A percentile compares a stretch with the other conserved stretches of the same genome.
Evolutionary conservation across 2,888 invertebrate genomes (phyloP).

Genomic region (Microchrysa polita): DNA sequence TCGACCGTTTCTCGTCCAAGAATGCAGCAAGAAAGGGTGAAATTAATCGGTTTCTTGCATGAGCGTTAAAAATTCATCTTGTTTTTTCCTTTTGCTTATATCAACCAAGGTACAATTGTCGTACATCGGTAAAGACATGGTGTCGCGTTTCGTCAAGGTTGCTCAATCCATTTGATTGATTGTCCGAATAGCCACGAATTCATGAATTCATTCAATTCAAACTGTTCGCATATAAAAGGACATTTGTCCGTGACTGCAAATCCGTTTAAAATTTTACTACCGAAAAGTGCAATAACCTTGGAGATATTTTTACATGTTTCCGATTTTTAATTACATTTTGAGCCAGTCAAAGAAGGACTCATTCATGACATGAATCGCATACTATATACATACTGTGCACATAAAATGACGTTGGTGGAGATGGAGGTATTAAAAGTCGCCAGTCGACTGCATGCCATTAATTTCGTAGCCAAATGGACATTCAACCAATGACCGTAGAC

Average conservation of each 20-base stretch:
- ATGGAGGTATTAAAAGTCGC: conserved; percentile 23
- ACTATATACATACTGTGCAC: too few relatives aligned
- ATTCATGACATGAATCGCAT: too few relatives aligned
- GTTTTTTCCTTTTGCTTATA: conserved; percentile 15
- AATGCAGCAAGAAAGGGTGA: conserved; percentile 38
- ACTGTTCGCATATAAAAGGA: conserved; percentile 14
- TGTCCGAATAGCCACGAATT: not conserved
- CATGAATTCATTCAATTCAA: not conserved
- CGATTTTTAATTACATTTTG: conserved; percentile 34
- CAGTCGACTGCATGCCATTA: conserved; percentile 24
- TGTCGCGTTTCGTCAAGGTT: conserved; percentile 20
- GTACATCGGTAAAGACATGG: not conserved
- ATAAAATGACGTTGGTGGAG: not conserved
- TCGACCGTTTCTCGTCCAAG: not conserved
- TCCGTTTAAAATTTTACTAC: conserved; percentile 3
- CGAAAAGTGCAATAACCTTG: conserved; percentile 25
- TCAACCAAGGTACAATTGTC: too few relatives aligned
- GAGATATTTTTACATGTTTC: conserved; percentile 22
- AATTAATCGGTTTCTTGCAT: conserved; percentile 42
- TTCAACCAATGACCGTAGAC: conserved; percentile 36
- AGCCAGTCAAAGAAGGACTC: not conserved
- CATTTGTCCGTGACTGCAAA: not conserved
- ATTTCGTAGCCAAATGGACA: conserved; percentile 35
- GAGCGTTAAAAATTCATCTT: conserved; percentile 33
- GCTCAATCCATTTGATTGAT: conserved; percentile 30